These are phyloP conservation scores for Aporophyla nigra DNA, from an alignment of 2,888 invertebrate genomes.

Conservation along the genomic window DNA sequence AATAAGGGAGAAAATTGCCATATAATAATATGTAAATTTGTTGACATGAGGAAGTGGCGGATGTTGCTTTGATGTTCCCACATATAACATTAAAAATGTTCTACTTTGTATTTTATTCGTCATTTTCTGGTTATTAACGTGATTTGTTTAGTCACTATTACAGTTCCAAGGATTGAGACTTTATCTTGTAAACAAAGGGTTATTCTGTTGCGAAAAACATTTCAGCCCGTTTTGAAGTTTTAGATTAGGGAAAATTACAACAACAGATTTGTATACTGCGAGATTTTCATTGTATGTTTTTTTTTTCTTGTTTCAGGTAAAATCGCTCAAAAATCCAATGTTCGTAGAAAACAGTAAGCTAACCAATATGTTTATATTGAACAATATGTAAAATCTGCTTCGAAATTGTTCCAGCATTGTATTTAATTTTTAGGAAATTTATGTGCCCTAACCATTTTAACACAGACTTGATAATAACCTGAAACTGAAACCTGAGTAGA, in stretches of 20 bases:
- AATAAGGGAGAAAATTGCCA: slow-evolving; percentile 31
- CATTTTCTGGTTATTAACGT: background rate
- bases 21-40: slow-evolving; percentile 52
- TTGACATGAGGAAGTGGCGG: slow-evolving; percentile 20
- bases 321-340: background rate
- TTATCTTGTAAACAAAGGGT: background rate
- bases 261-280: background rate
- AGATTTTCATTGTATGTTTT: background rate
- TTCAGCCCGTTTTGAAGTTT: background rate
- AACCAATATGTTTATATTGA: background rate
- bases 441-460: background rate
- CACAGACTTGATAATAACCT: background rate
- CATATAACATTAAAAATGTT: slow-evolving; percentile 20
- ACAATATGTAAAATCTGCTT: background rate
- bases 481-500: background rate
- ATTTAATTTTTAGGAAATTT: background rate
- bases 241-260: background rate
- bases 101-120: background rate
- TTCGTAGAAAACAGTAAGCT: background rate
- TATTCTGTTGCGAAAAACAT: background rate
- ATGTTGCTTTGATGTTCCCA: slow-evolving; percentile 1
- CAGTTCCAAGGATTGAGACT: background rate
- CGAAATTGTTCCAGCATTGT: background rate
- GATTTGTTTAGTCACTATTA: background rate
- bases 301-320: slow-evolving; percentile 63